Conservation (phyloP, 2,888 invertebrate species). For the Therioaphis trifolii region DNA sequence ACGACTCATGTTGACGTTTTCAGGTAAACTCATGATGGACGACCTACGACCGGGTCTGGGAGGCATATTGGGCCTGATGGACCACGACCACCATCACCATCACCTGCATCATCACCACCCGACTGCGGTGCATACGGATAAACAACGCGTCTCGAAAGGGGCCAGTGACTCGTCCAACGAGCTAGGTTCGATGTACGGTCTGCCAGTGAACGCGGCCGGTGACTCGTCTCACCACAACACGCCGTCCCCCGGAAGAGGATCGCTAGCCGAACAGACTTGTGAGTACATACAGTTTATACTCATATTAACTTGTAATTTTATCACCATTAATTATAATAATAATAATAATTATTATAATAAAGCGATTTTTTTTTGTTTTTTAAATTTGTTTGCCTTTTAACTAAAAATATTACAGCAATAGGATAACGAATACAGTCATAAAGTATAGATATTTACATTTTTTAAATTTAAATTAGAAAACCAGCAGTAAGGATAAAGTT, state of each 20-base stretch:
- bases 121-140: slow-evolving; percentile 57
- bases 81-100: slow-evolving; percentile 79
- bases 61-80: slow-evolving; percentile 81
- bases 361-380: no score
- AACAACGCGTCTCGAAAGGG: slow-evolving; percentile 65
- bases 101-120: slow-evolving; percentile 66
- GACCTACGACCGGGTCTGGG: slow-evolving; percentile 82
- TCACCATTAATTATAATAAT: no score
- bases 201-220: slow-evolving; percentile 64
- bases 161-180: slow-evolving; percentile 70
- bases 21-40: slow-evolving; percentile 75
- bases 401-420: no score
- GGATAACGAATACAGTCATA: no score
- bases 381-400: no score
- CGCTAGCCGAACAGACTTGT: slow-evolving; percentile 65
- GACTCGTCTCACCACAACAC: slow-evolving; percentile 64
- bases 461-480: no score
- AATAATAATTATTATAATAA: no score
- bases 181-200: slow-evolving; percentile 83
- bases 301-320: no score
- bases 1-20: no score
- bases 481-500: no score
- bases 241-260: slow-evolving; percentile 64
- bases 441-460: no score
- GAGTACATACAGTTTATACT: slow-evolving; percentile 20